Base-by-base conservation (phyloP, 2,113 vertebrate genomes). In the Oryzias celebensis region DNA sequence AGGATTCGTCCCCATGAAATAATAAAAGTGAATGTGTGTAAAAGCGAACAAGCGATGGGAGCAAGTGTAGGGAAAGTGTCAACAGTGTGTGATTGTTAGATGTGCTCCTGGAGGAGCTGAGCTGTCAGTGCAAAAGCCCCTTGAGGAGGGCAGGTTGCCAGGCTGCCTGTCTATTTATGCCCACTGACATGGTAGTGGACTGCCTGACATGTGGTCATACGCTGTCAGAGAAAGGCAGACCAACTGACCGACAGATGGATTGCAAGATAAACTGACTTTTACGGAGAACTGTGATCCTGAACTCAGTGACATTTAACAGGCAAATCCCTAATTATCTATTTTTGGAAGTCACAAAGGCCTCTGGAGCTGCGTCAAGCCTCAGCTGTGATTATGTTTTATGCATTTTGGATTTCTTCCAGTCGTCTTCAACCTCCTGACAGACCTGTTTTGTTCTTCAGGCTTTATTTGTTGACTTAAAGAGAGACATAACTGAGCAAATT, bases 1-100 rank as follows among this genome's bases (percentile, higher is more conserved):
- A 68, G 52, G 66, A 42, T 28, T 48, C 23, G 13, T 24, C 3
- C 13, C 52, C 63, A 50, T 77, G 31, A 74, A 64, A 69, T 62
- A 71, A 49, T 64, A 69, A 42, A 74, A 77, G 31, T 17, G 54
- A 64, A 64, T 10, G 57, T 70, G 58, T 54, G 47, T 85, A 74
- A 73, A 69, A 73, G 63, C 58, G 65, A 75, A 56, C 24, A 46
- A 68, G 65, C 28, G 18, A 65, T 15, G 1, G 13, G 67, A 73
- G 54, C 7, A 65, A 58, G 56, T 45, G 68, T 58, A 63, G 63
- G 67, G 68, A 20, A 61, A 57, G 80, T 87, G 85, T 83, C 86
- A 80, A 85, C 78, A 79, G 75, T 49, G 66, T 81, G 82, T 87
- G 85, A 81, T 84, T 87, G 83, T 82, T 77, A 82, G 78, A 83